phyloP scores from a whole-genome alignment of 2,113 vertebrate species.

The Dasyornis broadbenti region DNA sequence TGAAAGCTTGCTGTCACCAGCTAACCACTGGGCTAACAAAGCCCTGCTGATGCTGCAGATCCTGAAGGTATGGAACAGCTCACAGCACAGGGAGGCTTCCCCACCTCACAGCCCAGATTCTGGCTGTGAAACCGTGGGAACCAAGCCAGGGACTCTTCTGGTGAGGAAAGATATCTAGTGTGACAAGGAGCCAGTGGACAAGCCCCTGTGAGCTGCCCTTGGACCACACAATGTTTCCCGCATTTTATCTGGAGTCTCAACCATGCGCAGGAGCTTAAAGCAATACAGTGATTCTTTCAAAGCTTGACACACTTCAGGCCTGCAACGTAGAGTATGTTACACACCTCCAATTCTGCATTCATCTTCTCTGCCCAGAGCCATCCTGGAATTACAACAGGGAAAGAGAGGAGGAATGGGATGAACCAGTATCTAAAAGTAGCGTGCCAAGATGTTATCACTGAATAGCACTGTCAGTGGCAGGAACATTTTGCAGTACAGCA shows the following conservation, averaged over 20 bases:
- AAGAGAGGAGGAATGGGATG: not conserved
- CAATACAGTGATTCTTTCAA: not conserved
- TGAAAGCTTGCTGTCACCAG: accelerated
- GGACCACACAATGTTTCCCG: not conserved
- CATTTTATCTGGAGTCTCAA: not conserved
- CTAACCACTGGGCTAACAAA: not conserved
- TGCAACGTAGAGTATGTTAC: not conserved
- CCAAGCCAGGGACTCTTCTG: not conserved
- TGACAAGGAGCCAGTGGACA: not conserved
- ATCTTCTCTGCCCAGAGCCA: not conserved
- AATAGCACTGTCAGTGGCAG: not conserved
- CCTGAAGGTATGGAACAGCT: accelerated
- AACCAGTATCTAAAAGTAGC: not conserved
- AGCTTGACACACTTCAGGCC: not conserved
- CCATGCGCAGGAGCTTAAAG: not conserved
- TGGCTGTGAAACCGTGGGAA: accelerated
- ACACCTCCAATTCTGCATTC: not conserved
- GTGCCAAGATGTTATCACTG: not conserved
- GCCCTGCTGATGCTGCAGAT: not conserved
- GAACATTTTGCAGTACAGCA: not conserved
- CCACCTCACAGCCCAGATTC: not conserved
- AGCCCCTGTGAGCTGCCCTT: not conserved
- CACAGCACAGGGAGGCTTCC: accelerated
- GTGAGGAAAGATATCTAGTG: not conserved
- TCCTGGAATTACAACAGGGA: not conserved